phyloP scores from a whole-genome alignment of 2,113 vertebrate species.

The Passer domesticus region DNA sequence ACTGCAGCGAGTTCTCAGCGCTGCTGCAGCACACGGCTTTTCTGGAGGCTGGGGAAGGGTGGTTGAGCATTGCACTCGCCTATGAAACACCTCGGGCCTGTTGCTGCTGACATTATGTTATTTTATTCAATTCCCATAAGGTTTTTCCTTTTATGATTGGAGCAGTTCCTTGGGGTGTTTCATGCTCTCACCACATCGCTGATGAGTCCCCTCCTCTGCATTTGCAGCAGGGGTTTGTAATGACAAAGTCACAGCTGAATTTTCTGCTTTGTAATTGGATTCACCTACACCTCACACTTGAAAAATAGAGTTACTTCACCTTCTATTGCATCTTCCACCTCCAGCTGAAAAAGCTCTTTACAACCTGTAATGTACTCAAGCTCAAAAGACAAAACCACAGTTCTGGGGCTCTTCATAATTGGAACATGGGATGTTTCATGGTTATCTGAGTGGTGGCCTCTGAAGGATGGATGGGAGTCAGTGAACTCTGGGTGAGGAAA shows the following conservation, averaged over 20 bases:
- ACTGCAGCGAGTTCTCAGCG: constrained; percentile 75
- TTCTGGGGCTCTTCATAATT: not conserved
- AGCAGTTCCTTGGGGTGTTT: not conserved
- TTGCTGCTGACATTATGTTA: constrained; percentile 16
- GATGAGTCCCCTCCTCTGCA: not conserved
- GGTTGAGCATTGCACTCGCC: constrained; percentile 75
- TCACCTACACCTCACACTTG: not conserved
- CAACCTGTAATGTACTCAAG: not conserved
- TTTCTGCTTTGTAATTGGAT: not conserved
- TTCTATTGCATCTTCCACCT: not conserved
- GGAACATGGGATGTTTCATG: not conserved
- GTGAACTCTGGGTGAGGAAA: not conserved
- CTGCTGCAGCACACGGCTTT: constrained; percentile 68
- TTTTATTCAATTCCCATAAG: constrained; percentile 50
- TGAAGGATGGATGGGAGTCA: not conserved
- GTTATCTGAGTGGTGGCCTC: not conserved
- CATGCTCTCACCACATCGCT: not conserved
- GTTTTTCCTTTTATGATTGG: not conserved
- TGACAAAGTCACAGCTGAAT: not conserved
- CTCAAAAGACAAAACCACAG: not conserved
- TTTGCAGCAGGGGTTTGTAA: not conserved
- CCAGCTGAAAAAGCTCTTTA: not conserved
- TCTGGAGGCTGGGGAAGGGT: constrained; percentile 70
- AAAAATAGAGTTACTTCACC: not conserved
- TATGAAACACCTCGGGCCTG: constrained; percentile 71